Evolutionary conservation across 1,140 invertebrate genomes (phyloP).

Genomic region (Solenopsis invicta): DNA sequence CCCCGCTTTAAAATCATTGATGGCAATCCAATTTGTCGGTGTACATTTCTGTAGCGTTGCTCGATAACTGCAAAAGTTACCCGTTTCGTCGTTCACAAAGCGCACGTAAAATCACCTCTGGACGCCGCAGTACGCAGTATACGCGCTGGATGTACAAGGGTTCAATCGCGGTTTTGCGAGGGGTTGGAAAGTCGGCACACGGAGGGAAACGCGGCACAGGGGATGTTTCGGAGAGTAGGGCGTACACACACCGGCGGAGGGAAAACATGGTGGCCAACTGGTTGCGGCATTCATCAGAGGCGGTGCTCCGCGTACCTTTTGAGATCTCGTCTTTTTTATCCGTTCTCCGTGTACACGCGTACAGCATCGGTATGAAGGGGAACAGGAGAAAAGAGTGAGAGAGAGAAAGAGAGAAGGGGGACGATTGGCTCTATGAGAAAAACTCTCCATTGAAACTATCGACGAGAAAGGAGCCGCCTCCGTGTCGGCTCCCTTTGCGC

Average conservation of each 20-base stretch:
- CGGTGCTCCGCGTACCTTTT: conserved; percentile 79
- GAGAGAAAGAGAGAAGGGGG: conserved; percentile 20
- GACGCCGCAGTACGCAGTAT: conserved; percentile 33
- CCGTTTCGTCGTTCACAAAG: conserved; percentile 35
- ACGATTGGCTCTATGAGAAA: conserved; percentile 81
- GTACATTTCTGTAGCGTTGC: conserved; percentile 18
- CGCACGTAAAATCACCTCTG: conserved; percentile 54
- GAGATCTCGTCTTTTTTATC: conserved; percentile 73
- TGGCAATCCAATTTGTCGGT: conserved; percentile 42
- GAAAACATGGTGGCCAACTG: conserved; percentile 82
- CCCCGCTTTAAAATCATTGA: conserved; percentile 6
- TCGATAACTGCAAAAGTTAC: conserved; percentile 52
- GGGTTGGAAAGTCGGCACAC: conserved; percentile 75
- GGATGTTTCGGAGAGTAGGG: conserved; percentile 75
- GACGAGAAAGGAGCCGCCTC: conserved; percentile 82
- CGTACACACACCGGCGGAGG: conserved; percentile 71
- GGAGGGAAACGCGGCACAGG: conserved; percentile 65
- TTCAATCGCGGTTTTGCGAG: conserved; percentile 77
- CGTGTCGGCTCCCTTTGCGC: conserved; percentile 81
- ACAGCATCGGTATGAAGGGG: conserved; percentile 27
- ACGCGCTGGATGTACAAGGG: conserved; percentile 72
- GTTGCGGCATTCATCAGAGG: conserved; percentile 84
- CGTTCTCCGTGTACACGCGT: conserved; percentile 71
- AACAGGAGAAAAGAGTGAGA: conserved; percentile 27
- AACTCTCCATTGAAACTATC: conserved; percentile 85